Conservation (phyloP, 2,888 invertebrate genomes). For the Tribolium freemani region DNA sequence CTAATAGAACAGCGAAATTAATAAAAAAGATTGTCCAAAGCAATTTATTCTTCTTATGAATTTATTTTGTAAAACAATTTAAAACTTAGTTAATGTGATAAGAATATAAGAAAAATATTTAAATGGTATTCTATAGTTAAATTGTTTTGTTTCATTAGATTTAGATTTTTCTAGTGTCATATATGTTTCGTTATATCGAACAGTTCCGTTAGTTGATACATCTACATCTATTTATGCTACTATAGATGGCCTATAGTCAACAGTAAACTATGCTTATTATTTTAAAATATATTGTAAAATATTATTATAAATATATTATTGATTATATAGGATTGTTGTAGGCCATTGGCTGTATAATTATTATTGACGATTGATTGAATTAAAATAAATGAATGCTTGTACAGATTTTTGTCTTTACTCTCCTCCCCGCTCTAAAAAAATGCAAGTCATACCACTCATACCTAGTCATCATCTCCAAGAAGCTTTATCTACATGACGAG, state of each 20-base stretch:
- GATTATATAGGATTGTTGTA: slow-evolving; percentile 65
- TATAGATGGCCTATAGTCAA: slow-evolving; percentile 55
- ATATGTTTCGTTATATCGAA: slow-evolving; percentile 33
- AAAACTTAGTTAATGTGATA: slow-evolving; percentile 52
- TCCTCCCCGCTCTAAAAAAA: neutral
- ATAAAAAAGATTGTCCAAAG: slow-evolving; percentile 48
- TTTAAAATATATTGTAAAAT: slow-evolving; percentile 53
- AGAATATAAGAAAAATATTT: slow-evolving; percentile 47
- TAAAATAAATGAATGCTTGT: slow-evolving; percentile 68
- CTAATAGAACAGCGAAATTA: slow-evolving; percentile 60
- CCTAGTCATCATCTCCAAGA: neutral
- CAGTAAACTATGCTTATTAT: slow-evolving; percentile 52
- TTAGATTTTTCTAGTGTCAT: slow-evolving; percentile 25
- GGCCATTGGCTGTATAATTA: slow-evolving; percentile 66
- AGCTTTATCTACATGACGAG: neutral
- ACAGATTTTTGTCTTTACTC: slow-evolving; percentile 50
- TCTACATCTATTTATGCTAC: slow-evolving; percentile 49
- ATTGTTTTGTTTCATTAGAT: slow-evolving; percentile 50
- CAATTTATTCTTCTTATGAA: slow-evolving; percentile 52
- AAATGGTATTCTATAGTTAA: slow-evolving; percentile 51
- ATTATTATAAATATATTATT: slow-evolving; percentile 57
- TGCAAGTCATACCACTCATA: neutral
- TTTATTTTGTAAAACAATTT: slow-evolving; percentile 48
- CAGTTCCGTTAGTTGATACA: slow-evolving; percentile 38
- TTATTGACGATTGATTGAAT: slow-evolving; percentile 62